Evolutionary conservation across 2,888 invertebrate species (phyloP).

Genomic region (Drosophila incognita): DNA sequence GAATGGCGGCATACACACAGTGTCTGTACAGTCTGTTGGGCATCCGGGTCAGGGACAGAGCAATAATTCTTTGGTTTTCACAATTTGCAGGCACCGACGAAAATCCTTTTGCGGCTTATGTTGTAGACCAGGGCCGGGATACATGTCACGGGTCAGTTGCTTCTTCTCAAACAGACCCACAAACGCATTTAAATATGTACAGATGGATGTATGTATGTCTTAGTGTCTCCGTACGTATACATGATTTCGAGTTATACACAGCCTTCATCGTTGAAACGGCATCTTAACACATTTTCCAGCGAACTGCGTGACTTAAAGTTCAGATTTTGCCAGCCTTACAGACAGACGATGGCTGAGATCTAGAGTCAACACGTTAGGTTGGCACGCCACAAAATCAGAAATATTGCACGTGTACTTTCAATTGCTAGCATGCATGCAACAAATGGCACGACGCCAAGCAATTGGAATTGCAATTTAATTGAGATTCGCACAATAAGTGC

Average conservation of each 20-base stretch:
- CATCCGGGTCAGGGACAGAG: conserved; percentile 73
- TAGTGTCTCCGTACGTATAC: neutral
- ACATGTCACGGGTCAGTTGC: conserved; percentile 76
- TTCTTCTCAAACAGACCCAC: conserved; percentile 40
- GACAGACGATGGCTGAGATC: neutral
- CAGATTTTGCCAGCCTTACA: neutral
- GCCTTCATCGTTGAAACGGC: neutral
- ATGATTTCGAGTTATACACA: neutral
- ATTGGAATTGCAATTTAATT: conserved; percentile 26
- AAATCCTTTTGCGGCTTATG: conserved; percentile 80
- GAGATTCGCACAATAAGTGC: conserved; percentile 29
- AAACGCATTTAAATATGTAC: neutral
- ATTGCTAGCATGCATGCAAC: neutral
- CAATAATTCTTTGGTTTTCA: conserved; percentile 77
- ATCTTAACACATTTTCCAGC: neutral
- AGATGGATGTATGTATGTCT: neutral
- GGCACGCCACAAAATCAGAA: conserved; percentile 1
- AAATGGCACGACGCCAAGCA: conserved; percentile 18
- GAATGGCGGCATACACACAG: neutral
- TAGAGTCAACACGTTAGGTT: neutral
- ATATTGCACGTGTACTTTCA: neutral
- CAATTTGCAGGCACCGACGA: conserved; percentile 66
- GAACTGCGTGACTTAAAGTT: neutral
- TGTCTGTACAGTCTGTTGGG: conserved; percentile 47
- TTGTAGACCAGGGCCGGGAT: conserved; percentile 52